These are phyloP conservation scores for Ooceraea biroi DNA, from an alignment of 1,140 invertebrate species.

Conservation along the genomic window DNA sequence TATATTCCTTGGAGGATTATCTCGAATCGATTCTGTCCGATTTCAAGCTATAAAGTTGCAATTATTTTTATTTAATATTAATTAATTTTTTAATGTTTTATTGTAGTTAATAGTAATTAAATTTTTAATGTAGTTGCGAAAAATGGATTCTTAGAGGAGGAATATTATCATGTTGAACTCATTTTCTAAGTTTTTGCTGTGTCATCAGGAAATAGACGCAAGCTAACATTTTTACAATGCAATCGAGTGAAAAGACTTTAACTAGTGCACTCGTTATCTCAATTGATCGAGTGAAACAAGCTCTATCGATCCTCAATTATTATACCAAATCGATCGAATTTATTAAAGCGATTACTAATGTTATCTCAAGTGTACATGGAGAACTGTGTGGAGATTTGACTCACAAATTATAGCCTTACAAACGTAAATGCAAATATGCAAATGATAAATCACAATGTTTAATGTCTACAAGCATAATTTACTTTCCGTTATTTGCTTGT, in stretches of 20 bases:
- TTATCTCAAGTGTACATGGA: background rate
- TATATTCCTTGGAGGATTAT: background rate
- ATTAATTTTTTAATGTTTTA: too few species aligned
- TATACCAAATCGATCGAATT: background rate
- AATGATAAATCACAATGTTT: constrained; percentile 14
- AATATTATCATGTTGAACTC: constrained; percentile 3
- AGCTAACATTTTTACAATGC: constrained; percentile 6
- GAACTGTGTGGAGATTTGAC: background rate
- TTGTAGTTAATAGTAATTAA: too few species aligned
- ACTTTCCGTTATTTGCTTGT: background rate
- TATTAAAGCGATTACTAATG: background rate
- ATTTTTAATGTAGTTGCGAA: background rate
- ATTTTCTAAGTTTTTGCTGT: constrained; percentile 8
- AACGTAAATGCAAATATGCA: background rate
- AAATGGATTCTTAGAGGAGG: background rate
- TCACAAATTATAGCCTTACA: constrained; percentile 6
- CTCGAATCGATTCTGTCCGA: background rate
- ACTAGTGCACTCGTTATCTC: background rate
- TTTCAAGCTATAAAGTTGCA: background rate
- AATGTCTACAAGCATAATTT: background rate
- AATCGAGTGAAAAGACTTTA: background rate
- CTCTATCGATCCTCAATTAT: background rate
- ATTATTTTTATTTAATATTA: too few species aligned
- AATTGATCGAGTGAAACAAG: background rate
- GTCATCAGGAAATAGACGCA: background rate